Evolutionary conservation across 2,888 invertebrate species (phyloP), one percentile per base, ranked within the genome.

Genomic region (Silvanus unidentatus): DNA sequence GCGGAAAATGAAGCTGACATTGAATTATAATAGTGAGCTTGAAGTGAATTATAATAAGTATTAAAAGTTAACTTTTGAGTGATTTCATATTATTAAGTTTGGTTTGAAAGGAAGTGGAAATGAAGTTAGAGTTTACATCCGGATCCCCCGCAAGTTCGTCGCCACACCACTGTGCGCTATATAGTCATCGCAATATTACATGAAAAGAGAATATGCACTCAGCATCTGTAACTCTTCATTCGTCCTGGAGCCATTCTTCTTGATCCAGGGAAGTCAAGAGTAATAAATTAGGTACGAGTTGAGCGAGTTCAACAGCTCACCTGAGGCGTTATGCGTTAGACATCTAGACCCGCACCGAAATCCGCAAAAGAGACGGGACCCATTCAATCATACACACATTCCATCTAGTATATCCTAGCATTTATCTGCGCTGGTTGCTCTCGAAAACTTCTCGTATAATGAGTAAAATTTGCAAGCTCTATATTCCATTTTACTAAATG

Each of bases 221-320:
- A 47, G 53, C 54, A 54, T 58, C 57, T 55, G 55, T 59, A 60
- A 62, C 58, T 60, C 59, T 54, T 59, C 55, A 56, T 60, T 60
- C 59, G 55, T 62, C 58, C 57, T 48, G 51, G 48, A 62, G 62
- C 62, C 58, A 62, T 64, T 61, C 62, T 62, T 64, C 63, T 60
- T 60, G 62, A 62, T 64, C 63, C 58, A 50, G 52, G 50, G 48
- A 58, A 61, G 58, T 61, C 63, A 42, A 48, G 57, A 45, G 59
- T 62, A 56, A 63, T 61, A 63, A 63, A 63, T 63, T 62, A 61
- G 57, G 55, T 53, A 46, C 22, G 55, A 60, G 59, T 59, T 60
- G 57, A 55, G 50, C 54, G 58, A 59, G 54, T 59, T 57, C 56
- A 50, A 53, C 43, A 53, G 50, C 54, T 59, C 56, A 60, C 61